phyloP scores from a whole-genome alignment of 1,140 invertebrate species.

The Drosophila novamexicana region DNA sequence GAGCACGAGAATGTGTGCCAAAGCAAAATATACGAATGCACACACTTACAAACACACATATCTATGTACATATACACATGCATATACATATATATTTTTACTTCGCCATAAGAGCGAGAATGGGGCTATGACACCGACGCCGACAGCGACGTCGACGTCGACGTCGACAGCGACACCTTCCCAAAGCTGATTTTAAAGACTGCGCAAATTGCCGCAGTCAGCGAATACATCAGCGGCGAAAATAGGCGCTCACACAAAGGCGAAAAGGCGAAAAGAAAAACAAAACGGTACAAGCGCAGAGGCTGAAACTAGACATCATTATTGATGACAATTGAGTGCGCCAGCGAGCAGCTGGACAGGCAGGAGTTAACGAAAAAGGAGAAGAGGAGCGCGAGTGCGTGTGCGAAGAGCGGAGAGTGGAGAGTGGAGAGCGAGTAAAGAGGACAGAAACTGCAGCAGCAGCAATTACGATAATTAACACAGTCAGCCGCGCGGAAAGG shows the following conservation, averaged over 20 bases:
- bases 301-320: slow-evolving; percentile 82
- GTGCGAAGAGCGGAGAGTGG: slow-evolving; percentile 6
- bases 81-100: not conserved
- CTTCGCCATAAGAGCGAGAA: slow-evolving; percentile 28
- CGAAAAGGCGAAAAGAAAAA: slow-evolving; percentile 41
- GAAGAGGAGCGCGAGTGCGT: slow-evolving; percentile 11
- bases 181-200: slow-evolving; percentile 63
- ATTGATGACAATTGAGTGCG: slow-evolving; percentile 84
- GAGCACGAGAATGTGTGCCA: slow-evolving; percentile 39
- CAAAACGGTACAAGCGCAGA: slow-evolving; percentile 51
- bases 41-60: not conserved
- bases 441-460: slow-evolving; percentile 37
- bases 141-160: slow-evolving; percentile 4
- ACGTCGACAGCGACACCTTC: slow-evolving; percentile 35
- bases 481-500: slow-evolving; percentile 65
- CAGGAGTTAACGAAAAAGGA: slow-evolving; percentile 14
- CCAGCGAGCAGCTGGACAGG: slow-evolving; percentile 63
- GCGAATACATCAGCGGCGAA: slow-evolving; percentile 75
- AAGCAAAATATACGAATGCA: slow-evolving; percentile 16
- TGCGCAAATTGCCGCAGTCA: slow-evolving; percentile 71
- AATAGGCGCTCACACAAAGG: slow-evolving; percentile 60
- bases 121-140: slow-evolving; percentile 23
- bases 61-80: not conserved
- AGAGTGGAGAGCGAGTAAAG: slow-evolving; percentile 38
- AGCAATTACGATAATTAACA: slow-evolving; percentile 82